Base-by-base conservation (phyloP, 2,113 vertebrate genomes). In the Poecile atricapillus region DNA sequence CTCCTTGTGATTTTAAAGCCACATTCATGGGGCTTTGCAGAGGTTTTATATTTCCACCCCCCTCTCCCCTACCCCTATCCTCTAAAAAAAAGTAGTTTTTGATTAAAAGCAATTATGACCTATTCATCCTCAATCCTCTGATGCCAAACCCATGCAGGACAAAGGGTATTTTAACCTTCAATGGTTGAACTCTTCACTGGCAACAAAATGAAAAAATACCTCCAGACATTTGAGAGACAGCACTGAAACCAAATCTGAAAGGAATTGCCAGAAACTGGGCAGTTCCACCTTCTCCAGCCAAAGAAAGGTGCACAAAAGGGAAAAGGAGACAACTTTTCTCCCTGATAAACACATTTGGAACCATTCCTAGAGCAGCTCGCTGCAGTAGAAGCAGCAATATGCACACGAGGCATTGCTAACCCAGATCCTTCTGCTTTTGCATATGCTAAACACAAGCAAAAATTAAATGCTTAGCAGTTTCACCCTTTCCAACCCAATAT, bases 361-460 rank as follows among this genome's bases (percentile, higher is more conserved):
- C 15, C 11, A 59, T 21, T 91, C 82, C 92, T 88, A 59, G 75
- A 70, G 67, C 22, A 53, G 58, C 64, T 47, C 79, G 31, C 63
- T 79, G 79, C 58, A 87, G 41, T 1, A 49, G 60, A 87, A 84
- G 91, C 58, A 92, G 87, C 89, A 78, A 65, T 53, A 73, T 15
- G 74, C 75, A 93, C 93, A 91, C 12, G 44, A 76, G 47, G 46
- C 62, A 59, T 65, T 92, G 67, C 70, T 90, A 92, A 92, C 56
- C 85, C 88, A 86, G 85, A 93, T 71, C 75, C 63, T 90, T 95
- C 91, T 55, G 43, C 2, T 80, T 89, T 43, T 93, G 88, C 43
- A 73, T 77, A 69, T 50, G 59, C 69, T 82, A 82, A 93, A 87
- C 47, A 78, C 71, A 47, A 3, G n/a, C n/a, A 64, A 69, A 78